Base-by-base conservation (phyloP, 2,113 vertebrate genomes). In the Tragulus kanchil region DNA sequence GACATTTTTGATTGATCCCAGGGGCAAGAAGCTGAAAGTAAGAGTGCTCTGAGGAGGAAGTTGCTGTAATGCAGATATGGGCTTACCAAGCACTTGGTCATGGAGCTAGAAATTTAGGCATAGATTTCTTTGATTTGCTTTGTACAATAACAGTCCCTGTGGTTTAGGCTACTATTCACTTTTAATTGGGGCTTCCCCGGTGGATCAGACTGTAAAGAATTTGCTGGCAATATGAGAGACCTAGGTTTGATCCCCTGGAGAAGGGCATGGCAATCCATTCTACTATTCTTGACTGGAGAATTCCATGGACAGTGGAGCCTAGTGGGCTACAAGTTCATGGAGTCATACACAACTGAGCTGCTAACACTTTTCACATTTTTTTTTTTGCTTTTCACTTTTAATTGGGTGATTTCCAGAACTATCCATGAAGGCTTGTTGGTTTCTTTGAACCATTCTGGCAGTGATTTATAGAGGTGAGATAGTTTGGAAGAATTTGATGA, bases 101-200 rank as follows among this genome's bases (percentile, higher is more conserved):
- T 48, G 50, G n/a, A 56, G 3, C 62, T 82, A 13, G 48, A 65
- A 42, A 19, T 11, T 69, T 54, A 73, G 6, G 6, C 42, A 50
- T 86, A 83, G 23, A 86, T 95, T 86, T 92, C 36, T 96, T 88
- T 90, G 59, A 91, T 50, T 97, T 23, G 65, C 45, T 92, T 4
- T 36, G 23, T 84, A 23, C 16, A 93, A 10, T 73, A 94, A 56
- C 31, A 91, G 50, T 48, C 11, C 8, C 61, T 56, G 12, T 93
- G 58, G 45, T 61, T 95, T 77, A 94, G 12, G 19, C 23, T 86
- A 56, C 69, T 87, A 25, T 79, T 91, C 3, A 85, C 75, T 95
- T 95, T 94, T 90, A 94, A 79, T n/a, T 85, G 67, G 25, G 62
- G 36, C 36, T 36, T 36, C 36, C 36, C 36, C 2, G 36, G 36